phyloP scores from a whole-genome alignment of 1,140 invertebrate species.

The Teleogryllus occipitalis region DNA sequence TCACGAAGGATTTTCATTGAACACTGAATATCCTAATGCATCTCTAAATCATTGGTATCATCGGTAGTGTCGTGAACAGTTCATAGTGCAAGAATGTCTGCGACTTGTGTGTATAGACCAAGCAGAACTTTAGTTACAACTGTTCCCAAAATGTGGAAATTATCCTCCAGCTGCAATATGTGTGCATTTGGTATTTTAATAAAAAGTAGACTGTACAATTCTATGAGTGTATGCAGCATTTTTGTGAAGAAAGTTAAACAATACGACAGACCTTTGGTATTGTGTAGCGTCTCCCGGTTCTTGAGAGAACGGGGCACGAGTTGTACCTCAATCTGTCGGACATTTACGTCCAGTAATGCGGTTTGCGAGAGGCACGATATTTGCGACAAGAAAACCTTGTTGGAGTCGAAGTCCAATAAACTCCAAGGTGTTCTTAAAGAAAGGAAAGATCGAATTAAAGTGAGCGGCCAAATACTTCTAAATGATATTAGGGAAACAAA shows the following conservation, averaged over 20 bases:
- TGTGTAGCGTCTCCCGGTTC: background rate
- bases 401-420: background rate
- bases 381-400: background rate
- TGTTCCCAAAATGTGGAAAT: background rate
- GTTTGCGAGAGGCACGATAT: background rate
- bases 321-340: background rate
- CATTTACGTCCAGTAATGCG: background rate
- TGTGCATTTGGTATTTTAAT: background rate
- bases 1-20: no score
- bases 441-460: slow-evolving; percentile 23
- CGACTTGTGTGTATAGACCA: no score
- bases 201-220: background rate
- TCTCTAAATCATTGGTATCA: no score
- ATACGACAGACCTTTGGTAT: background rate
- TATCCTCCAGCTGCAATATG: background rate
- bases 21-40: no score
- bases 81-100: no score
- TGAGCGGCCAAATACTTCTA: slow-evolving; percentile 26
- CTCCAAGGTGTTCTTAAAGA: slow-evolving; percentile 12
- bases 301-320: background rate
- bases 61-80: no score
- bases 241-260: background rate
- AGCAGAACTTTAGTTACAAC: no score
- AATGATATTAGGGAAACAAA: slow-evolving; percentile 29
- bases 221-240: background rate